Evolutionary conservation across 2,888 invertebrate genomes (phyloP).

Genomic region (Drosophila anomalata): DNA sequence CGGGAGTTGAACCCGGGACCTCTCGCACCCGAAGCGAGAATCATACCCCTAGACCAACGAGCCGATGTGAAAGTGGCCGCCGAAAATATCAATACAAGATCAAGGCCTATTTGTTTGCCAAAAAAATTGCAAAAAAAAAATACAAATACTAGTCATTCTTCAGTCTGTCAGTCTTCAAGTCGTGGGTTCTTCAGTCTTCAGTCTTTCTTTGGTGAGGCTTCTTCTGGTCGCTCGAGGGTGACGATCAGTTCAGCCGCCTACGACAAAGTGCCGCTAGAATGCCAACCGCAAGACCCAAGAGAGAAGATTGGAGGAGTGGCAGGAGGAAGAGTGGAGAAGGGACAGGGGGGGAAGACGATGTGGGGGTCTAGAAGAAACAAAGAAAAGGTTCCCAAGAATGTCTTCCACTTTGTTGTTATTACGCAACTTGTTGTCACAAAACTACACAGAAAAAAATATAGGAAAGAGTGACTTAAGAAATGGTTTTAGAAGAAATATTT

Average conservation of each 20-base stretch:
- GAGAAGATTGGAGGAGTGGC: neutral
- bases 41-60: conserved; percentile 82
- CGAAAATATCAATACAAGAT: neutral
- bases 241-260: conserved; percentile 54
- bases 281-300: conserved; percentile 28
- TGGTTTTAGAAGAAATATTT: too few species aligned
- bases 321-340: neutral
- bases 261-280: conserved; percentile 60
- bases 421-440: conserved; percentile 4
- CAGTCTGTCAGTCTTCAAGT: neutral
- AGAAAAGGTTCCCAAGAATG: conserved; percentile 4
- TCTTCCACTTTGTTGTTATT: neutral
- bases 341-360: conserved; percentile 1
- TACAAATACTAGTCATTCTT: too few species aligned
- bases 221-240: conserved; percentile 20
- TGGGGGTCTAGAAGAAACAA: conserved; percentile 8
- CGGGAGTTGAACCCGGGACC: conserved; percentile 82
- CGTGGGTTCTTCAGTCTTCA: conserved; percentile 1
- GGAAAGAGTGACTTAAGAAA: too few species aligned
- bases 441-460: neutral
- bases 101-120: neutral
- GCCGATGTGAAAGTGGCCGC: conserved; percentile 64
- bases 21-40: conserved; percentile 82
- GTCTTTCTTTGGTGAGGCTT: neutral
- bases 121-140: neutral